Evolutionary conservation across 2,113 vertebrate species (phyloP).

Genomic region (Ptilonorhynchus violaceus): DNA sequence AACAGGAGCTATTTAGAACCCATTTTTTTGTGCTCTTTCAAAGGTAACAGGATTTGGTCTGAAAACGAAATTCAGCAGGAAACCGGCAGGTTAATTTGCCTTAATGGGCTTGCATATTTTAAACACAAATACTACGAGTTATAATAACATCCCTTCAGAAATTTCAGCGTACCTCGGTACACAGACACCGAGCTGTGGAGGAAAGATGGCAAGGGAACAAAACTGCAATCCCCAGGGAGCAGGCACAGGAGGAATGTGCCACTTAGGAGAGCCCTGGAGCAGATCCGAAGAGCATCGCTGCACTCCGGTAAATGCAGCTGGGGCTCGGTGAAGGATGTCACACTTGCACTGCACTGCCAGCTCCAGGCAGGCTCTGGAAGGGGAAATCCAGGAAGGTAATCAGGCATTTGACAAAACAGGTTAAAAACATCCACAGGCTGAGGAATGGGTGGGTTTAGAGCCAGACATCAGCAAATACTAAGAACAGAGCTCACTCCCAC

Average conservation of each 20-base stretch:
- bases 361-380: not conserved
- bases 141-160: not conserved
- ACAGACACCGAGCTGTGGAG: not conserved
- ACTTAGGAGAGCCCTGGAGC: not conserved
- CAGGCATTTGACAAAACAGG: not conserved
- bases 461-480: not conserved
- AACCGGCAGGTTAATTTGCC: not conserved
- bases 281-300: not conserved
- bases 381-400: not conserved
- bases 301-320: not conserved
- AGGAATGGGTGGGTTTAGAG: not conserved
- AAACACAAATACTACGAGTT: not conserved
- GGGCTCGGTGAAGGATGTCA: not conserved
- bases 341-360: not conserved
- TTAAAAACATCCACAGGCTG: not conserved
- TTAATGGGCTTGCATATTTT: not conserved
- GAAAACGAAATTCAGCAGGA: not conserved
- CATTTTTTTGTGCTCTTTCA: not conserved
- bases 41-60: not conserved
- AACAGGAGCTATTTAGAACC: not conserved
- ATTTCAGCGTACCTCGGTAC: not conserved
- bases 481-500: fast-evolving
- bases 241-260: not conserved
- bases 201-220: not conserved
- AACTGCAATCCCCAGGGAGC: not conserved